Evolutionary conservation across 2,797 vertebrate genomes (phyloP), one percentile per base, ranked within the genome.

Genomic region (Poeciliopsis gracilis): DNA sequence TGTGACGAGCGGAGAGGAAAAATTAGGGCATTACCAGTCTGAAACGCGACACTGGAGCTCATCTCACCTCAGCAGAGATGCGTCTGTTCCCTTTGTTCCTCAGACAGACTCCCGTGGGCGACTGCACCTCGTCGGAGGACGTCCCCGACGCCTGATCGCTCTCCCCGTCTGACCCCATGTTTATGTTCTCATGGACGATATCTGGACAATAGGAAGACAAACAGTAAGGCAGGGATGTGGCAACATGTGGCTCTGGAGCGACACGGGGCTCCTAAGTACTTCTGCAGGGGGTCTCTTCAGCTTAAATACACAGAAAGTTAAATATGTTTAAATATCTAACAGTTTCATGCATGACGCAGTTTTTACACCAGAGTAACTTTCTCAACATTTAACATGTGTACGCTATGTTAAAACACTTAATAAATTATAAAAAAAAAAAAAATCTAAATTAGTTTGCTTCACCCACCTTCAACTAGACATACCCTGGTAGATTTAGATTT

Each of bases 61-160:
- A 84, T 80, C 89, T 95, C 94, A 98, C 98, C 97, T 98, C 98
- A 82, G 97, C 97, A 78, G 97, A 98, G 94, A 99, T 99, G 85
- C 97, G 96, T 75, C 98, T 96, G 87, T 97, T 97, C 91, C 97
- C 96, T 88, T 97, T 93, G 94, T 97, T 98, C 93, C 98, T 96
- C 90, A 99, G 96, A 93, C 98, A 98, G 89, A 99, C 98, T 55
- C 97, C 97, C 0, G 97, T 97, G 67, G 98, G 98, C 30, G 98
- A 99, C 86, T 99, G 98, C 83, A 99, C 97, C 95, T 99, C 98
- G 87, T 99, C 98, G 8, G 98, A 99, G 66, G 97, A 98, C 0
- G 98, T 98, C 84, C 97, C 97, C n/a, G 98, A 99, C 28, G 98
- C 97, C 91, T 98, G 98, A 93, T 99, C 98, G 75, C 98, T 99